Percentiles rank a stretch among this genome's conserved stretches.
These are phyloP conservation scores for Astreopora myriophthalma DNA, from an alignment of 64 coral and sea anemone genomes.

Conservation along the genomic window DNA sequence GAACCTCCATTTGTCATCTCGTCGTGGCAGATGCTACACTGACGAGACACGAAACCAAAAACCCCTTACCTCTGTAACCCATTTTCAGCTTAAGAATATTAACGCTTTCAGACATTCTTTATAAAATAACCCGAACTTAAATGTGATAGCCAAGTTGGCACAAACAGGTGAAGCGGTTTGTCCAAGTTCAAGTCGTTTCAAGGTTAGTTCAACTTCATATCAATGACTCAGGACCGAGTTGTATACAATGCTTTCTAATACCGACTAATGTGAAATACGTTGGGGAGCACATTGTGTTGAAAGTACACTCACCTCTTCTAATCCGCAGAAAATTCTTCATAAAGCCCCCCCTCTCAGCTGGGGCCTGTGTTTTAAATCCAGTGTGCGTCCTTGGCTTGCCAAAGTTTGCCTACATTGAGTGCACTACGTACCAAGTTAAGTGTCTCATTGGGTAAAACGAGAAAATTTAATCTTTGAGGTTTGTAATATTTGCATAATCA, in stretches of 20 bases:
- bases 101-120: neutral
- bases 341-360: neutral
- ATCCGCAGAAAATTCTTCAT: neutral
- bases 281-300: neutral
- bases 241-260: neutral
- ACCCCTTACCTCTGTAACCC: neutral
- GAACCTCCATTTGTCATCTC: slow-evolving; percentile 4
- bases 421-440: neutral
- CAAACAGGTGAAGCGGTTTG: neutral
- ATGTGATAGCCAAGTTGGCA: too few relatives aligned
- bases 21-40: neutral
- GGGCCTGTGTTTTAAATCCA: neutral
- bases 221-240: neutral
- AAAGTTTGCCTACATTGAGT: neutral
- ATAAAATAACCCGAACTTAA: neutral
- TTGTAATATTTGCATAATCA: slow-evolving; percentile 39
- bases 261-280: neutral
- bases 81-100: neutral
- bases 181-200: neutral
- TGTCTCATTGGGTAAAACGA: slow-evolving; percentile 5
- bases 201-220: neutral
- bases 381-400: neutral
- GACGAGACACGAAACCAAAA: slow-evolving; percentile 22
- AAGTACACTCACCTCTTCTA: neutral
- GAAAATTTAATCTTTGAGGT: slow-evolving; percentile 35